Base-by-base conservation (phyloP, 2,113 vertebrate genomes). In the pig (Sus scrofa) region DNA sequence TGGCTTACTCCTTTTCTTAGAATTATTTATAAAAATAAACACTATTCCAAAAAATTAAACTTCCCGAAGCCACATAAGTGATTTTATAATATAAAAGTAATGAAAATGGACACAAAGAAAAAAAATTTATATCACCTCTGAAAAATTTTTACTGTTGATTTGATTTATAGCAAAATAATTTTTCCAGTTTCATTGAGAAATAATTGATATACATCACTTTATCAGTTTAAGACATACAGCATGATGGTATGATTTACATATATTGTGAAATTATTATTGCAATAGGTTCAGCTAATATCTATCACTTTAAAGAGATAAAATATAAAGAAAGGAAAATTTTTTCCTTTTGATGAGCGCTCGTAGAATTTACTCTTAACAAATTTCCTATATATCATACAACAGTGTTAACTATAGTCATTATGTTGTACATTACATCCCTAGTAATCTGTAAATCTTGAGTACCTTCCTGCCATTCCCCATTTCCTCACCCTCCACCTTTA, bases 1-100 rank as follows among this genome's bases (percentile, higher is more conserved):
- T 83, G 30, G 89, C n/a, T 39, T 67, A 78, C 63, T 85, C 88
- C 50, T 78, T 62, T 44, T 44, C 44, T 44, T 67, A 92, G 58
- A 94, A 90, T 95, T 89, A 34, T 18, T 95, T 89, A 34, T 18
- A 91, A 86, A 70, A 71, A 91, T 58, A 79, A 84, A 74, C 15
- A 6, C 7, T 30, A 78, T 30, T 34, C 13, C 30, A 92, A 75
- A 63, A 78, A 93, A 71, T 60, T 58, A 70, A 89, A 89, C 12
- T 56, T 65, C 44, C 44, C 30, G 85, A 95, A 94, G 86, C 30
- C 50, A 91, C 9, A 73, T 30, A 91, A 87, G n/a, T 83, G 12
- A 95, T 13, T 30, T 92, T 68, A 89, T 60, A 65, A 79, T 26
- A 86, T 30, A 73, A 90, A 84, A 87, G 24, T 84, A 93, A 96